Evolutionary conservation across 2,888 invertebrate genomes (phyloP).

Genomic region (Monochamus alternatus): DNA sequence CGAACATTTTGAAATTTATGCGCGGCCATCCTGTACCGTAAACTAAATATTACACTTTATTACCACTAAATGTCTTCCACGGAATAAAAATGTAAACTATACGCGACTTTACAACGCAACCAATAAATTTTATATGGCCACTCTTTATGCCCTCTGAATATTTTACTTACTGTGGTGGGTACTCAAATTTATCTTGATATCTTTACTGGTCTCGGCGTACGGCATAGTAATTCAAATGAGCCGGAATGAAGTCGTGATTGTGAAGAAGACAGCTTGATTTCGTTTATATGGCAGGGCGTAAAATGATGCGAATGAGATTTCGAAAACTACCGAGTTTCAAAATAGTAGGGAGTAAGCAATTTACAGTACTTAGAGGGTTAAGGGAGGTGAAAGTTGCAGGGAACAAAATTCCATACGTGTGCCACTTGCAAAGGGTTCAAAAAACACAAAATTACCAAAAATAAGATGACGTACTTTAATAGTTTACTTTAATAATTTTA

Average conservation of each 20-base stretch:
- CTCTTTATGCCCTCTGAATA: slow-evolving; percentile 49
- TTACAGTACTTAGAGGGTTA: too few relatives aligned
- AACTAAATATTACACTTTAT: slow-evolving; percentile 65
- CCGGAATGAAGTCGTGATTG: slow-evolving; percentile 29
- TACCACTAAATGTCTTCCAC: slow-evolving; percentile 61
- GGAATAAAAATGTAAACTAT: slow-evolving; percentile 59
- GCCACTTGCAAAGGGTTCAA: too few relatives aligned
- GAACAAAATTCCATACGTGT: too few relatives aligned
- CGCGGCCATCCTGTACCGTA: slow-evolving; percentile 53
- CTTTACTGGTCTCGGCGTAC: slow-evolving; percentile 36
- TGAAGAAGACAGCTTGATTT: slow-evolving; percentile 30
- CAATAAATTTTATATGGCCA: slow-evolving; percentile 58
- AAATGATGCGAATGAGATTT: background rate
- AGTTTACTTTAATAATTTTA: too few relatives aligned
- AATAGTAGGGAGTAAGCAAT: too few relatives aligned
- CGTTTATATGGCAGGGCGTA: background rate
- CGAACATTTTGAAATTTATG: slow-evolving; percentile 8
- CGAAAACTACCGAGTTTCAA: background rate
- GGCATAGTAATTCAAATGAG: slow-evolving; percentile 31
- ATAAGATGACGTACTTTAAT: too few relatives aligned
- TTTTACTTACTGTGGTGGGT: slow-evolving; percentile 47
- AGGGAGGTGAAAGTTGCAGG: too few relatives aligned
- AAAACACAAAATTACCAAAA: too few relatives aligned
- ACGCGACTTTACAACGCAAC: slow-evolving; percentile 59
- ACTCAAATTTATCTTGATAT: slow-evolving; percentile 46